Evolutionary conservation across 2,888 invertebrate genomes (phyloP), one percentile per base, ranked within the genome.

Genomic region (Malachius bipustulatus): DNA sequence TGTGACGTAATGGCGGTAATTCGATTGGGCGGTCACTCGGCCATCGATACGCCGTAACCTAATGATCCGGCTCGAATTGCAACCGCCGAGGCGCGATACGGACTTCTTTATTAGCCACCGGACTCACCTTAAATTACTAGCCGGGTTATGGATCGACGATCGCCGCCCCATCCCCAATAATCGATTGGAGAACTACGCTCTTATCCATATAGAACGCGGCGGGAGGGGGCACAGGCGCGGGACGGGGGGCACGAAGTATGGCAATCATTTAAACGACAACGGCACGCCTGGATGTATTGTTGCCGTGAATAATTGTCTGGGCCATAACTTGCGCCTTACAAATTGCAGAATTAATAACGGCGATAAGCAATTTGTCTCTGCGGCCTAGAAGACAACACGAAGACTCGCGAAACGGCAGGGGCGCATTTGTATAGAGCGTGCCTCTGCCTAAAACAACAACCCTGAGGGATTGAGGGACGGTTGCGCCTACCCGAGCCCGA

Each of bases 1-100:
- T 55, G 52, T 53, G 50, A 50, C 50, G 48, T 56, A 55, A 55
- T 54, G 51, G 54, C 47, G 39, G 52, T 53, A 52, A 56, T 55
- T 56, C 54, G 52, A 54, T 54, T 54, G 52, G 54, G 51, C 52
- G 53, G 50, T 49, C 49, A 47, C 45, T 43, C 36, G 45, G 46
- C 48, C 51, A 54, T 54, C 53, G 50, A 54, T 53, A 50, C 46
- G 45, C 38, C n/a, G n/a, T 41, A 41, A 39, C 31, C 14, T 31
- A 42, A 45, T 19, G n/a, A n/a, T 19, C 24, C 24, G n/a, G 6
- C n/a, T n/a, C n/a, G n/a, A n/a, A n/a, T n/a, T n/a, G n/a, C n/a
- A n/a, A n/a, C n/a, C n/a, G n/a, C n/a, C n/a, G n/a, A n/a, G n/a
- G n/a, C n/a, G n/a, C n/a, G n/a, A n/a, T n/a, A n/a, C n/a, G n/a